Conservation (phyloP, 2,797 vertebrate species). For the Microchirus variegatus region DNA sequence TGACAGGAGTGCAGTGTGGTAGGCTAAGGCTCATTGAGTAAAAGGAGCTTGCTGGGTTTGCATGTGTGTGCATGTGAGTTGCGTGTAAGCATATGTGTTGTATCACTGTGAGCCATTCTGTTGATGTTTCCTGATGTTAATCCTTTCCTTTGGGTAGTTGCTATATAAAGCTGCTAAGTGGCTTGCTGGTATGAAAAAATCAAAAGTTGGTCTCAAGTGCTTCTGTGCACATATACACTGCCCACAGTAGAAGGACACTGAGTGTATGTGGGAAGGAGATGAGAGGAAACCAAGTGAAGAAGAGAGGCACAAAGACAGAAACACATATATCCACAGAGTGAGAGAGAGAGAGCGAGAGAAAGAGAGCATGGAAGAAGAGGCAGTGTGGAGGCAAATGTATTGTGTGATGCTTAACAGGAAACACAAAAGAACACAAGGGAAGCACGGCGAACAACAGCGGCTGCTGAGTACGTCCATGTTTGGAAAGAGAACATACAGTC, state of each 20-base stretch:
- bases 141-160: slow-evolving; percentile 74
- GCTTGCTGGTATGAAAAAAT: slow-evolving; percentile 59
- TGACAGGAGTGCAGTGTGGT: slow-evolving; percentile 29
- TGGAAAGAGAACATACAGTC: slow-evolving; percentile 28
- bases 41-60: slow-evolving; percentile 27
- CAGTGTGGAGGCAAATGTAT: slow-evolving; percentile 46
- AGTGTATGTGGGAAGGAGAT: slow-evolving; percentile 68
- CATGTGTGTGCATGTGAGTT: slow-evolving; percentile 10
- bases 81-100: slow-evolving; percentile 30
- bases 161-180: slow-evolving; percentile 81
- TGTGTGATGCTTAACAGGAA: slow-evolving; percentile 57
- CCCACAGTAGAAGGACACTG: slow-evolving; percentile 70
- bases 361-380: slow-evolving; percentile 29
- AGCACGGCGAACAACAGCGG: slow-evolving; percentile 40
- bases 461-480: slow-evolving; percentile 32
- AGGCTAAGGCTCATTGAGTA: slow-evolving; percentile 25
- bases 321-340: slow-evolving; percentile 63
- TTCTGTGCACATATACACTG: slow-evolving; percentile 62
- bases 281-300: slow-evolving; percentile 55
- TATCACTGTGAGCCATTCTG: slow-evolving; percentile 61
- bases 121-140: slow-evolving; percentile 75
- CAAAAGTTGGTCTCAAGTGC: slow-evolving; percentile 76
- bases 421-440: slow-evolving; percentile 39
- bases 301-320: slow-evolving; percentile 53
- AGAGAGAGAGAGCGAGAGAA: slow-evolving; percentile 35